Conservation (phyloP, 2,797 vertebrate genomes). For the Hypotaenidia okinawae region DNA sequence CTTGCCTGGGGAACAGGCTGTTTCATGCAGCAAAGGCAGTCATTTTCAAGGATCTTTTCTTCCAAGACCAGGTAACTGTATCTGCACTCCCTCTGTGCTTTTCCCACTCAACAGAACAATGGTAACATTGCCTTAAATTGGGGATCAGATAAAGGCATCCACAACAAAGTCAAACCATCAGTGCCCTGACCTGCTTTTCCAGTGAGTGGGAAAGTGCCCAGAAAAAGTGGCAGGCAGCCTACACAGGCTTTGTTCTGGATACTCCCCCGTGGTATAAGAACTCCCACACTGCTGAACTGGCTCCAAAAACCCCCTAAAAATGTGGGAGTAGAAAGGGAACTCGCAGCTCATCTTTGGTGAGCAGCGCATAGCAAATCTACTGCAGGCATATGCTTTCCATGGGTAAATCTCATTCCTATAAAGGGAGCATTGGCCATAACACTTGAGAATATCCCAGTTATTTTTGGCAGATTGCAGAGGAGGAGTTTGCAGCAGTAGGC, state of each 20-base stretch:
- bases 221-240: background rate
- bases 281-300: background rate
- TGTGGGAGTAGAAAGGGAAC: slow-evolving; percentile 2
- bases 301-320: background rate
- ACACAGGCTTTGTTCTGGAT: background rate
- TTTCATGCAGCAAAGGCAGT: background rate
- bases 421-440: background rate
- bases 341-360: background rate
- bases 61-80: background rate
- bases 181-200: background rate
- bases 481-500: background rate
- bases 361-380: background rate
- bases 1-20: background rate
- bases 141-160: background rate
- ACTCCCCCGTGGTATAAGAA: background rate
- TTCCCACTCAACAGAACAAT: background rate
- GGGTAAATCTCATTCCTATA: background rate
- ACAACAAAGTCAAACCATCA: background rate
- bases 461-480: background rate
- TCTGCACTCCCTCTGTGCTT: background rate
- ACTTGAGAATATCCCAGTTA: background rate
- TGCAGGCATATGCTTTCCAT: background rate
- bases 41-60: slow-evolving; percentile 8
- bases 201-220: background rate
- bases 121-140: background rate